phyloP scores from a whole-genome alignment of 2,888 invertebrate species.

The Lordiphosa fenestrarum region DNA sequence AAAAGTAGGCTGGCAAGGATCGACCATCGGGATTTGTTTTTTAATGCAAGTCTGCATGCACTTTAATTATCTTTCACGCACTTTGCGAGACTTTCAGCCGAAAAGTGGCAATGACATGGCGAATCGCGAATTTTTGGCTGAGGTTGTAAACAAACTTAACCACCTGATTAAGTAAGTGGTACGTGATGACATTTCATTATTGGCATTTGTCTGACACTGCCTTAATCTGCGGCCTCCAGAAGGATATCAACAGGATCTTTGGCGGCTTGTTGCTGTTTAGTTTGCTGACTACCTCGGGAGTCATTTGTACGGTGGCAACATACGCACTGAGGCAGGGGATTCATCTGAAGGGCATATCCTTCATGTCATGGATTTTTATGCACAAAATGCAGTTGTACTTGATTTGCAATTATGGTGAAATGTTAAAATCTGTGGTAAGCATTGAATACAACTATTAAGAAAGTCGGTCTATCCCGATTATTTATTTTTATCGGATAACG shows the following conservation, averaged over 20 bases:
- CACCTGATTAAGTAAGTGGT: constrained; percentile 24
- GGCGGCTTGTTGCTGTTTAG: constrained; percentile 42
- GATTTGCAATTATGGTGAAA: constrained; percentile 40
- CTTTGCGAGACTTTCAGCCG: constrained; percentile 51
- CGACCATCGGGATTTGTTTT: constrained; percentile 40
- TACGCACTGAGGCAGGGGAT: constrained; percentile 36
- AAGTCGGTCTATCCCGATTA: too few species aligned
- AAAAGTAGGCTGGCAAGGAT: constrained; percentile 13
- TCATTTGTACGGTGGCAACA: constrained; percentile 39
- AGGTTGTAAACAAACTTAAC: constrained; percentile 38
- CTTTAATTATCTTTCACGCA: constrained; percentile 52
- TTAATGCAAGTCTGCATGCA: constrained; percentile 71
- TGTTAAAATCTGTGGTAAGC: constrained; percentile 30
- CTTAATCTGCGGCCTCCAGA: constrained; percentile 32
- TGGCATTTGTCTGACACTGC: not conserved
- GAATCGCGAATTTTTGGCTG: constrained; percentile 32
- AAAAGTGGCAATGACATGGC: constrained; percentile 15
- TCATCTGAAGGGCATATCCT: constrained; percentile 33
- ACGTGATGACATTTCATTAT: not conserved
- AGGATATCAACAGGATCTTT: constrained; percentile 40
- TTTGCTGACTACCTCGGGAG: constrained; percentile 32
- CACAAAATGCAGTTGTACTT: constrained; percentile 31
- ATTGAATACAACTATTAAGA: too few species aligned
- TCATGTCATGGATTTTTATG: constrained; percentile 35
- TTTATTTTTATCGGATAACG: too few species aligned